Evolutionary conservation across 1,140 invertebrate genomes (phyloP).

Genomic region (Drosophila orena): DNA sequence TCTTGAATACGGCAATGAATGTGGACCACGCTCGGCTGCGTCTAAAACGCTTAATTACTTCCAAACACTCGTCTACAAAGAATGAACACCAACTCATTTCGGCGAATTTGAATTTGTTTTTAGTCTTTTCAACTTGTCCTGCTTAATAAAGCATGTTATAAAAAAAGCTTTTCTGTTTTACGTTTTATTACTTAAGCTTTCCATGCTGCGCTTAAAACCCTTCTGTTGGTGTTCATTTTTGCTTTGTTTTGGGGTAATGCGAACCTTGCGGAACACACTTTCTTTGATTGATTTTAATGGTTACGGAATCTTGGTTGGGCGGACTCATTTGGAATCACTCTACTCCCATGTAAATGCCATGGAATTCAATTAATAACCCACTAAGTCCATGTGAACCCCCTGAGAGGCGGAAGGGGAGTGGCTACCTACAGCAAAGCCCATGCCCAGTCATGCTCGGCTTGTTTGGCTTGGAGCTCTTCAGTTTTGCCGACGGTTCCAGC

Average conservation of each 20-base stretch:
- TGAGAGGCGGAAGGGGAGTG: not conserved
- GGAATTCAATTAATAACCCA: conserved; percentile 63
- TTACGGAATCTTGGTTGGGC: not conserved
- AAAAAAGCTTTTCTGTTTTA: too few species aligned
- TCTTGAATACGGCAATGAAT: conserved; percentile 59
- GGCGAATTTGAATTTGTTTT: not conserved
- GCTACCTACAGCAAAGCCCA: conserved; percentile 45
- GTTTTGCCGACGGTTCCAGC: conserved; percentile 2
- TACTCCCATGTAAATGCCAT: conserved; percentile 48
- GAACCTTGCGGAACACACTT: conserved; percentile 19
- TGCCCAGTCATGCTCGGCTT: conserved; percentile 36
- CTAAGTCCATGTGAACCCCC: conserved; percentile 23
- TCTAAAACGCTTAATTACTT: conserved; percentile 28
- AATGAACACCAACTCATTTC: not conserved
- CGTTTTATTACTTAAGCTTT: too few species aligned
- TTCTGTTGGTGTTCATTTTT: not conserved
- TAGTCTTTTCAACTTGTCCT: not conserved
- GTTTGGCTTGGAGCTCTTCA: conserved; percentile 16
- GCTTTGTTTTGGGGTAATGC: not conserved
- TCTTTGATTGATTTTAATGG: conserved; percentile 22
- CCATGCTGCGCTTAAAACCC: too few species aligned
- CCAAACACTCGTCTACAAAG: not conserved
- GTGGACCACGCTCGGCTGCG: conserved; percentile 29
- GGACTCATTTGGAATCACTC: conserved; percentile 9
- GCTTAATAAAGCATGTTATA: too few species aligned